Evolutionary conservation across 1,140 invertebrate species (phyloP), one percentile per base, ranked within the genome.

Genomic region (Drosophila cardini): DNA sequence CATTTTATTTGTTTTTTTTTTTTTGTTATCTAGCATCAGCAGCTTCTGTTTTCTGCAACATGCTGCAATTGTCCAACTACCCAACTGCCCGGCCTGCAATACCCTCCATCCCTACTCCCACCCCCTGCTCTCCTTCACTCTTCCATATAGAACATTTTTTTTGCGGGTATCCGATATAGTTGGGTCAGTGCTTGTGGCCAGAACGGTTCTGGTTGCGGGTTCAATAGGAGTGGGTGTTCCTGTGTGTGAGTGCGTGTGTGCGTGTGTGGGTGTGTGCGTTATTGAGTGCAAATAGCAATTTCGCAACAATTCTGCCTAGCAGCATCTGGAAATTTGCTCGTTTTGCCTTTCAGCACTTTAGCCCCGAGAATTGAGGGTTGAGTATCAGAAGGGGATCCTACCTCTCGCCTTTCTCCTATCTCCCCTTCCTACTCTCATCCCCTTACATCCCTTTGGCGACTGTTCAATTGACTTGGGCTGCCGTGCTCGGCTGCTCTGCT

Each of bases 281-380:
- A 91, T 91, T 91, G 90, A 91, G 90, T 91, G 90, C 90, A 91
- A 91, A 91, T 91, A 91, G 90, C 90, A 91, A 91, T 91, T 91
- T 91, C 82, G 70, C 84, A 87, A 86, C 80, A 90, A 89, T 91
- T 85, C 89, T 72, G 77, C 80, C 77, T 64, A 76, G 70, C 56
- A 74, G 67, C 72, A 72, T 62, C 61, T 81, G 65, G 63, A 61
- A 67, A 78, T 76, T 70, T 77, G 84, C 56, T 77, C 76, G 65
- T 79, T 89, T 87, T 87, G 57, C 76, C 79, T 87, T 89, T 87
- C 84, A 86, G 83, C 82, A 86, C 82, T 86, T 86, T 87, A 82
- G 79, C 83, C 78, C 78, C 79, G 72, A 80, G 69, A 83, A 70
- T 57, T 57, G 58, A 38, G 64, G 76, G 86, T 48, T 50, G 42